Base-by-base conservation (phyloP, 2,797 vertebrate species). In the Tarsius wallacei region DNA sequence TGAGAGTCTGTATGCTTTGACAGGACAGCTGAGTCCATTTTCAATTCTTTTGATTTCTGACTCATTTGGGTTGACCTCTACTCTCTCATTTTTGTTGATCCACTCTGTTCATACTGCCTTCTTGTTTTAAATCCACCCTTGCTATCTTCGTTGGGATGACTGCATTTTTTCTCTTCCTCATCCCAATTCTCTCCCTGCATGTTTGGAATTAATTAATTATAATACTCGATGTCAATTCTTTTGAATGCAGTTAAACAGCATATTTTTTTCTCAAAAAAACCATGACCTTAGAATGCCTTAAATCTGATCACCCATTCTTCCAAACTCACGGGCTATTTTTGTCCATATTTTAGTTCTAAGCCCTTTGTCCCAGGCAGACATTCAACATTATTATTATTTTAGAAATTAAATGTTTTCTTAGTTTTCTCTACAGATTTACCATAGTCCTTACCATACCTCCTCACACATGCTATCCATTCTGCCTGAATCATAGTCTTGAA, bases 221-320 rank as follows among this genome's bases (percentile, higher is more conserved):
- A 70, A 64, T 76, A 49, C 9, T 55, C 55, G 15, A n/a, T 76
- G 17, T 53, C 22, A 47, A 59, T n/a, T 47, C 36, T 78, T 77
- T 64, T 78, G 17, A 88, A 84, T 15, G 66, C 78, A 84, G 9
- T 74, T 64, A 84, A 71, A 49, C 26, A 63, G 21, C 42, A 42
- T 57, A 57, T 84, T 87, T 70, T 91, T 91, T 84, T 68, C 42
- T 26, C 64, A 78, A 80, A 88, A 89, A 88, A n/a, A 68, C 66
- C 7, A 8, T 7, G 0, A 61, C 21, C n/a, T 84, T 78, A 66
- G 13, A 22, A 68, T 36, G n/a, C 26, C 78, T 89, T 77, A 71
- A 84, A 73, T 51, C 7, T 59, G 64, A 80, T 94, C 33, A 83
- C 24, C 22, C 5, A 71, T 8, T 51, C 16, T 33, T 93, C 31